These are phyloP conservation scores for Antheraea mylitta DNA, from an alignment of 1,140 invertebrate genomes.

Conservation along the genomic window DNA sequence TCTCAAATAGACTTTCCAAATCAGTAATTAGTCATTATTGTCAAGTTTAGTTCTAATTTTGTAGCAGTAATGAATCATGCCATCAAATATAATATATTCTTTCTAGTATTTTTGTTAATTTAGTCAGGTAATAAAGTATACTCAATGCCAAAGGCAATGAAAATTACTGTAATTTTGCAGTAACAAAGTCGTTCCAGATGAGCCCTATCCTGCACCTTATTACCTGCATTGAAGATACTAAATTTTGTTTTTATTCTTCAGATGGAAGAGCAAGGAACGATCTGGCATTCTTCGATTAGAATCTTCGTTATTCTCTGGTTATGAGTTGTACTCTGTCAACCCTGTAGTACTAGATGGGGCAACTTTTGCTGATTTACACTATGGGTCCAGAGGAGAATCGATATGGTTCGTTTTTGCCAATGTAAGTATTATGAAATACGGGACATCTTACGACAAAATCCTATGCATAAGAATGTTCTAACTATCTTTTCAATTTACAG, in stretches of 20 bases:
- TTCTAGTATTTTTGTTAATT: too few relatives aligned
- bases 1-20: too few relatives aligned
- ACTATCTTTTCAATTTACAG: conserved; percentile 44
- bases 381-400: conserved; percentile 79
- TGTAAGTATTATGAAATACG: conserved; percentile 62
- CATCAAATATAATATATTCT: too few relatives aligned
- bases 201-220: too few relatives aligned
- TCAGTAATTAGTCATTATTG: too few relatives aligned
- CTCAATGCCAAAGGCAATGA: too few relatives aligned
- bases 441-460: not conserved
- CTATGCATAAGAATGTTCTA: not conserved
- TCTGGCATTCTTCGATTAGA: conserved; percentile 81
- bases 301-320: conserved; percentile 82
- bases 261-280: conserved; percentile 80
- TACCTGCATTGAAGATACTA: too few relatives aligned
- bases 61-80: too few relatives aligned
- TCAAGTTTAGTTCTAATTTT: too few relatives aligned
- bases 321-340: conserved; percentile 76
- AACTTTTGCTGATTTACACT: conserved; percentile 78
- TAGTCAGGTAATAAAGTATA: too few relatives aligned
- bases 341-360: conserved; percentile 74
- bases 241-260: conserved; percentile 37
- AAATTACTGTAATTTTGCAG: not conserved
- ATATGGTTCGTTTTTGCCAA: conserved; percentile 84
- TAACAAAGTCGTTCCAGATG: too few relatives aligned